Evolutionary conservation across 2,113 vertebrate genomes (phyloP).

Genomic region (Leptosomus discolor): DNA sequence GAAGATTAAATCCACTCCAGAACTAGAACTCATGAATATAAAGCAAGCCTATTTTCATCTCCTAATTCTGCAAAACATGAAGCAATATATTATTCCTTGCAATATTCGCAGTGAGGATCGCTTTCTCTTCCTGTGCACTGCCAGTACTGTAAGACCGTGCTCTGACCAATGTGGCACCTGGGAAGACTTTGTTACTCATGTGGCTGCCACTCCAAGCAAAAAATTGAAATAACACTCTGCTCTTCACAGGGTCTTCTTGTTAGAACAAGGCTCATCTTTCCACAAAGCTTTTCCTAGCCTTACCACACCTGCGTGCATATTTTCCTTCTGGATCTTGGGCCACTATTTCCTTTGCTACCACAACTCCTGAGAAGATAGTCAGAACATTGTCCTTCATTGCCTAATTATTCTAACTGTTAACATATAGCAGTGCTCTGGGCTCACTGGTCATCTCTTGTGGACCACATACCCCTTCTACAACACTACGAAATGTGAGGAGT

Average conservation of each 20-base stretch:
- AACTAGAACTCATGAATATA: neutral
- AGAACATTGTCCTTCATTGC: neutral
- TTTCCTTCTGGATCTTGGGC: neutral
- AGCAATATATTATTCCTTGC: neutral
- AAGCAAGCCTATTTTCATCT: neutral
- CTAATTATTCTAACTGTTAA: neutral
- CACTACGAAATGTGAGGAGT: neutral
- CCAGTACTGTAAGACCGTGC: neutral
- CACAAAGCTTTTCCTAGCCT: neutral
- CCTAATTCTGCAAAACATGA: neutral
- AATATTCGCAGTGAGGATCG: neutral
- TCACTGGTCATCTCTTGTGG: neutral
- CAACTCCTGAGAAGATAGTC: accelerated
- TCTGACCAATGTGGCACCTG: neutral
- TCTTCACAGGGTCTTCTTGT: neutral
- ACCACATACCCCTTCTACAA: neutral
- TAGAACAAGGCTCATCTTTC: neutral
- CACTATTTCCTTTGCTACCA: neutral
- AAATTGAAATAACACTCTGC: neutral
- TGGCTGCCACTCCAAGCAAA: neutral
- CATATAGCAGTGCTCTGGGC: neutral
- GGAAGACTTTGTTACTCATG: no score
- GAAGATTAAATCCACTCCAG: neutral
- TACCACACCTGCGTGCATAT: accelerated
- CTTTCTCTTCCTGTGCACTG: neutral